Evolutionary conservation across 2,113 vertebrate species (phyloP).

Genomic region (Fregata magnificens): DNA sequence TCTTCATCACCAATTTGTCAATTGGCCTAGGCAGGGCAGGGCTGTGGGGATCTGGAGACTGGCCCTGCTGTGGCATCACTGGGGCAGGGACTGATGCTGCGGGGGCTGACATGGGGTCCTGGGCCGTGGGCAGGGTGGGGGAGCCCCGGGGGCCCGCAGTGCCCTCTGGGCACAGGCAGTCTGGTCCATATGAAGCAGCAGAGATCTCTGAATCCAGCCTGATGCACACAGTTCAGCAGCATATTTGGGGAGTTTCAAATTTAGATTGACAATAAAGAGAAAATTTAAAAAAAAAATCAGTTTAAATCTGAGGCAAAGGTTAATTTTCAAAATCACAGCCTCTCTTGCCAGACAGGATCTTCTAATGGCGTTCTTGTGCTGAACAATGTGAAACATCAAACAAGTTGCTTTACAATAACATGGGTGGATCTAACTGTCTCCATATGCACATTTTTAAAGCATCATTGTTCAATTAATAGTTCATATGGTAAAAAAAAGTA

Average conservation of each 20-base stretch:
- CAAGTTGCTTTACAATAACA: neutral
- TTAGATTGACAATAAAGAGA: neutral
- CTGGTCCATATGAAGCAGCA: neutral
- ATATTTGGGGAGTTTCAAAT: neutral
- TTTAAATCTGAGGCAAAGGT: neutral
- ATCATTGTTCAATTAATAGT: constrained; percentile 63
- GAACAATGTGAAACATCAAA: constrained; percentile 54
- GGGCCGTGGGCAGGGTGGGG: neutral
- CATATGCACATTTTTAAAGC: constrained; percentile 52
- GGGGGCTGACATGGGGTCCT: neutral
- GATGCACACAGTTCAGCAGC: neutral
- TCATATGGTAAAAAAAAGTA: neutral
- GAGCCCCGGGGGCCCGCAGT: neutral
- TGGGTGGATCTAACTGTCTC: constrained; percentile 47
- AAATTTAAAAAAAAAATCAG: neutral
- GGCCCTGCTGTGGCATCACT: neutral
- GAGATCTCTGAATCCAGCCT: neutral
- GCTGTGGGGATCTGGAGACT: neutral
- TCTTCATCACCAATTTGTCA: neutral
- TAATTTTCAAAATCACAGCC: constrained; percentile 3
- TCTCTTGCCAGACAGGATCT: constrained; percentile 43
- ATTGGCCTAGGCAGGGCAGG: neutral
- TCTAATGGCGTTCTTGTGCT: constrained; percentile 48
- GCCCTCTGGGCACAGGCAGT: neutral
- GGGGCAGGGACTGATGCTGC: neutral